These are phyloP conservation scores for Echinometra lucunter DNA, from an alignment of 53 echinoderm and acorn worm genomes.

Conservation along the genomic window DNA sequence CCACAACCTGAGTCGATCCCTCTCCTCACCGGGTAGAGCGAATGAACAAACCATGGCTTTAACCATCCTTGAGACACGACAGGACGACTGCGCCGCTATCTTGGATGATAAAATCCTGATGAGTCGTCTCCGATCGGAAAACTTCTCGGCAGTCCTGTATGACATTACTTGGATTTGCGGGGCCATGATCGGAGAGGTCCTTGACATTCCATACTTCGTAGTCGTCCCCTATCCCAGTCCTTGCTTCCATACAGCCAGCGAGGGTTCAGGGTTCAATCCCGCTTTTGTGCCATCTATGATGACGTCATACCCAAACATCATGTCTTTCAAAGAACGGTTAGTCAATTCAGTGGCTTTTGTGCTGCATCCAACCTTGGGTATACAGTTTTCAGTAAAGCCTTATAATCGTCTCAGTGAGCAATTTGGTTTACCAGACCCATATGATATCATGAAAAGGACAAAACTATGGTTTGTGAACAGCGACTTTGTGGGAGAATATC, in stretches of 20 bases:
- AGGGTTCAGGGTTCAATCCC: constrained; percentile 55
- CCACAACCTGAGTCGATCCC: neutral
- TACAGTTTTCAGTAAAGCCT: neutral
- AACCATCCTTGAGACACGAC: neutral
- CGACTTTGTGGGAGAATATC: constrained; percentile 75
- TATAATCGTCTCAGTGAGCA: neutral
- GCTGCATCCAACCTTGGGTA: neutral
- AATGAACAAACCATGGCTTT: neutral
- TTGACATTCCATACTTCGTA: constrained; percentile 30
- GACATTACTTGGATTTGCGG: constrained; percentile 59
- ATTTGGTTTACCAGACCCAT: neutral
- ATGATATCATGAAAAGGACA: neutral
- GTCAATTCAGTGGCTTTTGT: constrained; percentile 12
- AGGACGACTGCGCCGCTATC: constrained; percentile 28
- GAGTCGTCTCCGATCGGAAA: constrained; percentile 24
- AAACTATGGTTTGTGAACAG: constrained; percentile 80
- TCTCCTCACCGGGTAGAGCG: neutral
- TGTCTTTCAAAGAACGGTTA: constrained; percentile 45
- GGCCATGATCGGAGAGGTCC: constrained; percentile 15
- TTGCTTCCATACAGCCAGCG: neutral
- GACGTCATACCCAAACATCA: constrained; percentile 12
- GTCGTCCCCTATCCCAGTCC: constrained; percentile 52
- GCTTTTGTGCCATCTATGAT: neutral
- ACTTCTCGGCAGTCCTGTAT: constrained; percentile 49
- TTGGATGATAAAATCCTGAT: constrained; percentile 15